These are phyloP conservation scores for Tympanuchus pallidicinctus DNA, from an alignment of 2,113 vertebrate species.

Conservation along the genomic window DNA sequence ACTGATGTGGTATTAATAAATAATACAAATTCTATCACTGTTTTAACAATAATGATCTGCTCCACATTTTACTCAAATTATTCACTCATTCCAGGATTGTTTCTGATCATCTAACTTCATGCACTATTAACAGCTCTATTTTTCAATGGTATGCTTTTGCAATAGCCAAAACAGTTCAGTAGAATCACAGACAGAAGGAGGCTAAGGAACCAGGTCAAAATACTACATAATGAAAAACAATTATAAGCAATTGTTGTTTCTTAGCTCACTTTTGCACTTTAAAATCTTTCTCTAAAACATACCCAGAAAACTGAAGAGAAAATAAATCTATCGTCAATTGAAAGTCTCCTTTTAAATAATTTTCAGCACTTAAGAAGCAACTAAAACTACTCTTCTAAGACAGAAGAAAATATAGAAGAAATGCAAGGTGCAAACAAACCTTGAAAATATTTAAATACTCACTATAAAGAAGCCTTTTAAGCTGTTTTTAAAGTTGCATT, in stretches of 20 bases:
- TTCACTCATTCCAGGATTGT: background rate
- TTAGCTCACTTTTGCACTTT: background rate
- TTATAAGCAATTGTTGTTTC: background rate
- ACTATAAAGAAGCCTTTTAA: conserved; percentile 13
- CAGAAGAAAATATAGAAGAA: background rate
- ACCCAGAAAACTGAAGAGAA: background rate
- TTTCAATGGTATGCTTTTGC: background rate
- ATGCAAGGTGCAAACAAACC: background rate
- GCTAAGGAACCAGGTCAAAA: background rate
- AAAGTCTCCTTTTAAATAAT: background rate
- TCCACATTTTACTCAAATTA: background rate
- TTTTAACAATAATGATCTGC: background rate
- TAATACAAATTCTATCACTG: background rate
- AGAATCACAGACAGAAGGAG: background rate
- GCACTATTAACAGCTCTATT: background rate
- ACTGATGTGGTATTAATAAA: background rate
- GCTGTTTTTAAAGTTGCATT: background rate
- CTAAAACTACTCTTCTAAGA: background rate
- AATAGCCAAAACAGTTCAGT: background rate
- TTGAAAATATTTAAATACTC: conserved; percentile 11
- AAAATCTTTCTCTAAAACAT: background rate
- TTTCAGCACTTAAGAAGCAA: background rate
- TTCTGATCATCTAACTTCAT: background rate
- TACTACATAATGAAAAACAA: background rate
- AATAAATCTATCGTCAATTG: background rate